Evolutionary conservation across 2,113 vertebrate species (phyloP).

Genomic region (Columba janthina): DNA sequence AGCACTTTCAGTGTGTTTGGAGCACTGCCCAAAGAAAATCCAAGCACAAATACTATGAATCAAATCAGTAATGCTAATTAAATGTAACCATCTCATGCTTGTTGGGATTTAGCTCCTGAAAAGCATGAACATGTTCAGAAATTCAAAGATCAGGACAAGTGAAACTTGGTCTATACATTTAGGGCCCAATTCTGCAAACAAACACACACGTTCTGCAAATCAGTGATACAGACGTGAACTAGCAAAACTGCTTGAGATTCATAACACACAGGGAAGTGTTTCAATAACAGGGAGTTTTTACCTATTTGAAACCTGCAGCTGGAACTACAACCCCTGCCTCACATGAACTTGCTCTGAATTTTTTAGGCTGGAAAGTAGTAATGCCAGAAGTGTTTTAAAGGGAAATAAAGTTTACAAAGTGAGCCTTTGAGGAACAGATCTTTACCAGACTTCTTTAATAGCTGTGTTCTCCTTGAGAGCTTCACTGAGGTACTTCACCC

Average conservation of each 20-base stretch:
- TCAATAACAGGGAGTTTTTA: not conserved
- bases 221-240: not conserved
- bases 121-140: not conserved
- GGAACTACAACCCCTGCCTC: not conserved
- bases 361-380: not conserved
- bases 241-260: not conserved
- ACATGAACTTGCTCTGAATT: not conserved
- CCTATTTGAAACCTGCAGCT: not conserved
- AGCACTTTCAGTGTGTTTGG: not conserved
- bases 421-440: not conserved
- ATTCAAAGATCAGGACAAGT: not conserved
- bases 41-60: not conserved
- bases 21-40: not conserved
- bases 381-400: not conserved
- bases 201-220: rapidly evolving
- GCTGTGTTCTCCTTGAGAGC: slow-evolving; percentile 74
- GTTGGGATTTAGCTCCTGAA: not conserved
- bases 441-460: slow-evolving; percentile 81
- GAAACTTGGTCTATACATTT: not conserved
- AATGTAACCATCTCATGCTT: not conserved
- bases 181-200: not conserved
- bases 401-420: not conserved
- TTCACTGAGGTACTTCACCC: slow-evolving; percentile 65
- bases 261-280: not conserved
- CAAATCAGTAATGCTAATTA: not conserved